Base-by-base conservation (phyloP, 2,888 invertebrate genomes). In the Deilephila porcellus region DNA sequence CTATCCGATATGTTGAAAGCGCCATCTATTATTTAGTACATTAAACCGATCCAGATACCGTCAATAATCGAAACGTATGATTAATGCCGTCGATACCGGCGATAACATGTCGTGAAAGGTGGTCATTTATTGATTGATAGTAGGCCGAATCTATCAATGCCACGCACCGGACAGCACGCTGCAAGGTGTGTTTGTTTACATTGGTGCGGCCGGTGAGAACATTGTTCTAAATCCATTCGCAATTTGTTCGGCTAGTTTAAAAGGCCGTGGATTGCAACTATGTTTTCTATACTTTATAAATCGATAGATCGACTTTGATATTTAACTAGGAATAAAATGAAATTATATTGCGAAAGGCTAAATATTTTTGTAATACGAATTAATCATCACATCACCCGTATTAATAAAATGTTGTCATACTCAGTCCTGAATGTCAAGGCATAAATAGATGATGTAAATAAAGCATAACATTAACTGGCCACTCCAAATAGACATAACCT, bases 81-180 rank as follows among this genome's bases (percentile, higher is more conserved):
- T 81, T 77, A 76, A 74, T 74, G 63, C 53, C 60, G 17, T 64
- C 56, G 34, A 72, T 64, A 72, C 53, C 4, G 20, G 20, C 63
- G 32, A 17, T 75, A 71, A 75, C 74, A 75, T 74, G 73, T 81
- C 80, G 82, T 81, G 85, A 84, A 84, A 85, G 81, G 83, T 74
- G 79, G 73, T 80, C 81, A 76, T 79, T 79, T 76, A 74, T 75
- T 78, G 80, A 83, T 81, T 80, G 79, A 80, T 83, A 80, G 81
- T 78, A 78, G 81, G 77, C 81, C 79, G 79, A 74, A 81, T 77
- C 67, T 62, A 73, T 78, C 80, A 82, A 82, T 81, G 79, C 77
- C 79, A 75, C 70, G 45, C 71, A 73, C 25, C 73, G 73, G 73
- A 60, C 74, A 71, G 19, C 34, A 52, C 67, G 70, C 74, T 71